A percentile compares a stretch with the other conserved stretches of the same genome.
Evolutionary conservation across 2,113 vertebrate genomes (phyloP).

Genomic region (Morone saxatilis): DNA sequence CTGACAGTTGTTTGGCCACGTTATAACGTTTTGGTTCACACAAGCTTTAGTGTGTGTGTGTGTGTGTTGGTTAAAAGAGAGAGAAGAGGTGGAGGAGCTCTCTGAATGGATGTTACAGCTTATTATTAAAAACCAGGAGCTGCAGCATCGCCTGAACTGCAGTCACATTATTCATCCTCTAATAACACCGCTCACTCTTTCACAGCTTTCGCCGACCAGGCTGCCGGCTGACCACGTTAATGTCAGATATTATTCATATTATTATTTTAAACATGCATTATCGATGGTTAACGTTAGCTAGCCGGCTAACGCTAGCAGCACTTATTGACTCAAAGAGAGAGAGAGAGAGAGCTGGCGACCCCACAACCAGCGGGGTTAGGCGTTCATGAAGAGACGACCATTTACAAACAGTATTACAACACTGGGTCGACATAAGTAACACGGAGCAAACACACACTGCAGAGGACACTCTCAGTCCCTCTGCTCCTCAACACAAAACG

Average conservation of each 20-base stretch:
- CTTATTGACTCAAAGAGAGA: constrained; percentile 35
- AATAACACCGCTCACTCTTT: constrained; percentile 1
- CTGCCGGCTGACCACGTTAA: background rate
- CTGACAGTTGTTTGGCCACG: constrained; percentile 2
- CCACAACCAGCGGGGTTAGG: constrained; percentile 32
- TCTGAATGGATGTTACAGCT: constrained; percentile 35
- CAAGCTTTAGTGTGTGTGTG: no score
- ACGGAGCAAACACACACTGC: background rate
- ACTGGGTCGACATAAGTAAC: constrained; percentile 7
- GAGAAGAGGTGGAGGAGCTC: constrained; percentile 28
- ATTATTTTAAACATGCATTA: background rate
- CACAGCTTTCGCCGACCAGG: background rate
- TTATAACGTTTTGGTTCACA: no score
- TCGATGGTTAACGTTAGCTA: constrained; percentile 28
- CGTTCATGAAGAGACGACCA: constrained; percentile 12
- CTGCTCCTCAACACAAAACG: constrained; percentile 48
- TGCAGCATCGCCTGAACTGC: constrained; percentile 54
- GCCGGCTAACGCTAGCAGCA: constrained; percentile 63
- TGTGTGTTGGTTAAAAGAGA: background rate
- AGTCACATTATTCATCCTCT: constrained; percentile 20
- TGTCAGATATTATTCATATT: constrained; percentile 36
- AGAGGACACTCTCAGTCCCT: constrained; percentile 21
- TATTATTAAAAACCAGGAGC: constrained; percentile 21
- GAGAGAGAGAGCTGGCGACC: no score
- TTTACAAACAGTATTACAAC: background rate